Percentiles rank a stretch among this genome's conserved stretches.
These are phyloP conservation scores for Dipodomys stephensi DNA, from an alignment of 2,113 vertebrate species.

Conservation along the genomic window DNA sequence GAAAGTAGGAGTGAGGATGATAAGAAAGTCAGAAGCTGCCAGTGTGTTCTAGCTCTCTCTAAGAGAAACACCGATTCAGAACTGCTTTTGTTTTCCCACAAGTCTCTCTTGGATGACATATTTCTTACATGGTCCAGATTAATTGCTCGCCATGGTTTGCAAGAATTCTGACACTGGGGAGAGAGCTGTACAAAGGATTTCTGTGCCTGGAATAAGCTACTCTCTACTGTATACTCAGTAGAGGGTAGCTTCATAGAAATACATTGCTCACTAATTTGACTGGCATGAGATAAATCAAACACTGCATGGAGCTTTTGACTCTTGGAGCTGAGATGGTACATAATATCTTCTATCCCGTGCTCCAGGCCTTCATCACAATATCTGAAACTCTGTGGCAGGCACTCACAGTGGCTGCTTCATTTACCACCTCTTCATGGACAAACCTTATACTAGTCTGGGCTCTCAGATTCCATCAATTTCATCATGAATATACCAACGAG, in stretches of 20 bases:
- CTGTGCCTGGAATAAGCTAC: not conserved
- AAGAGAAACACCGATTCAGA: not conserved
- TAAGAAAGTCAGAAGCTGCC: no score
- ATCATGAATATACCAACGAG: not conserved
- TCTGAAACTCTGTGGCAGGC: not conserved
- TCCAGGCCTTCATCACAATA: no score
- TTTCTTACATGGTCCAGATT: not conserved
- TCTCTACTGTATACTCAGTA: not conserved
- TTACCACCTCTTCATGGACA: not conserved
- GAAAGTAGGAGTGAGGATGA: not conserved
- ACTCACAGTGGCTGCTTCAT: not conserved
- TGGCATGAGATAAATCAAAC: not conserved
- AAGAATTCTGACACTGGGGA: not conserved
- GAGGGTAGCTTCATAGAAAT: not conserved
- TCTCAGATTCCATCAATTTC: no score
- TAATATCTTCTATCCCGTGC: not conserved
- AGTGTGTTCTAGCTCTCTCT: not conserved
- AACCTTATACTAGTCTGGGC: accelerated
- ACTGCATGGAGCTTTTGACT: not conserved
- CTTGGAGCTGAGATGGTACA: not conserved
- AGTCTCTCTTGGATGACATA: not conserved
- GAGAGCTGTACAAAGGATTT: no score
- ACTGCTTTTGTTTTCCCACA: not conserved
- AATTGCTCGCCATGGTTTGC: not conserved
- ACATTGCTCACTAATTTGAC: not conserved